phyloP scores from a whole-genome alignment of 1,140 invertebrate genomes.

The Drosophila simulans region DNA sequence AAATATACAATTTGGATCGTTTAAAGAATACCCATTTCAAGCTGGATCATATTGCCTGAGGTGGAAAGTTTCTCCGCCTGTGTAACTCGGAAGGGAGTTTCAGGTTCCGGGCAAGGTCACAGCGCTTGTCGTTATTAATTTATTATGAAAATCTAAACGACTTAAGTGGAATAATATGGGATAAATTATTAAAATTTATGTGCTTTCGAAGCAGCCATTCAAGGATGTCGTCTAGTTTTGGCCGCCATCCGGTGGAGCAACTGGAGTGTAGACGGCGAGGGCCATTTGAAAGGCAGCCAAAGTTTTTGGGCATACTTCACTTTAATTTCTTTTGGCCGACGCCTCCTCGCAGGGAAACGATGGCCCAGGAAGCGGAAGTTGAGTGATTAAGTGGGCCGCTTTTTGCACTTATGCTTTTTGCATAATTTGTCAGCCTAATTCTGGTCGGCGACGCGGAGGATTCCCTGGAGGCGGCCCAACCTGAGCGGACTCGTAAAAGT shows the following conservation, averaged over 20 bases:
- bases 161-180: slow-evolving; percentile 83
- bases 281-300: slow-evolving; percentile 73
- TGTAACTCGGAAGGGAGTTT: background rate
- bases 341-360: background rate
- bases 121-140: slow-evolving; percentile 77
- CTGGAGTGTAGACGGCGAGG: slow-evolving; percentile 1
- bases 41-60: too few species aligned
- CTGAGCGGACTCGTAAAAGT: slow-evolving; percentile 29
- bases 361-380: slow-evolving; percentile 65
- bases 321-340: slow-evolving; percentile 70
- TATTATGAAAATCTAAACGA: slow-evolving; percentile 83
- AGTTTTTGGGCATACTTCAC: slow-evolving; percentile 66
- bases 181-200: slow-evolving; percentile 83
- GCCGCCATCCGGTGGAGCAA: slow-evolving; percentile 28
- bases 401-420: slow-evolving; percentile 76
- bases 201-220: slow-evolving; percentile 65
- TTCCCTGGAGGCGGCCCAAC: slow-evolving; percentile 7
- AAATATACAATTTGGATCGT: background rate
- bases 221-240: slow-evolving; percentile 41
- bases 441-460: background rate
- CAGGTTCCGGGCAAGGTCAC: slow-evolving; percentile 47
- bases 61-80: slow-evolving; percentile 17
- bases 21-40: background rate
- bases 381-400: slow-evolving; percentile 77
- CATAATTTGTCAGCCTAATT: slow-evolving; percentile 67